Base-by-base conservation (phyloP, 2,888 invertebrate genomes). In the Leuctra nigra region DNA sequence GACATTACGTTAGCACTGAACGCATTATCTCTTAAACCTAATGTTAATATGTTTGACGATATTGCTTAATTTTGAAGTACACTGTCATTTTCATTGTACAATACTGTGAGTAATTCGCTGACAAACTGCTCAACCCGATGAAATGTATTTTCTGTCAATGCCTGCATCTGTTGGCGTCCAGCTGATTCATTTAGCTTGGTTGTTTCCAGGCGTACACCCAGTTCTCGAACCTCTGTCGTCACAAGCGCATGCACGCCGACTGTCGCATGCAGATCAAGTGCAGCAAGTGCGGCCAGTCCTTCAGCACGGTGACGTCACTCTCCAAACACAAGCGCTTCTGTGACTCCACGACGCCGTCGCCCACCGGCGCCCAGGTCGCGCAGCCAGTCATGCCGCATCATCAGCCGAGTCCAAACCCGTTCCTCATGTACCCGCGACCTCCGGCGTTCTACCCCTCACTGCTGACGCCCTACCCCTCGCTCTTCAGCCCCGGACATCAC, bases 181-280 rank as follows among this genome's bases (percentile, higher is more conserved):
- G 50, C 50, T 50, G 50, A 50, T 50, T 50, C 22, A 50, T 50
- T 50, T 29, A 50, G 50, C 50, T 33, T 29, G 50, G 33, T 66
- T 66, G 55, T 62, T 80, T 79, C 22, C 78, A 84, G 83, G 87
- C 95, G 9, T 99, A 99, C 77, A 99, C 99, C 2, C 99, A 99
- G 76, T 99, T 99, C 74, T 98, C 97, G 36, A 99, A 99, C 73
- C 80, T 99, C 68, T 99, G 99, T 71, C 88, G 99, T n/a, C 99
- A 99, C 77, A 96, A 94, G 70, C 91, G 98, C 57, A 97, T 98
- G 94, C 99, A 99, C 79, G 86, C 89, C 55, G 90, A 92, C 70
- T 98, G 97, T 72, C 87, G 94, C 66, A 88, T 88, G 74, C 87
- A 90, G 69, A 91, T 92, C 68, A 94, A 93, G 77, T 98, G 97